Base-by-base conservation (phyloP, 1,140 invertebrate genomes). In the Geopemphigus sp. region DNA sequence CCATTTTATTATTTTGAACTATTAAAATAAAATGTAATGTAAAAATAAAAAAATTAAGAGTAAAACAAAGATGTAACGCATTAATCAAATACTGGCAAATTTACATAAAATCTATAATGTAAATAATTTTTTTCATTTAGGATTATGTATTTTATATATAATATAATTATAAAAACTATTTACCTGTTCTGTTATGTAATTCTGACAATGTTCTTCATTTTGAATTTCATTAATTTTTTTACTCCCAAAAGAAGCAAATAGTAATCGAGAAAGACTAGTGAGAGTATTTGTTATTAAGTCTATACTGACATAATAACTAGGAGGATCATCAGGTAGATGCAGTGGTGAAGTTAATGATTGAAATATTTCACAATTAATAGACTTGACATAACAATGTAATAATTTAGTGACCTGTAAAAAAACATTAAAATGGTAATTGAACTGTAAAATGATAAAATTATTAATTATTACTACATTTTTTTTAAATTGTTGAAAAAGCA, bases 381-480 rank as follows among this genome's bases (percentile, higher is more conserved):
- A 90, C 24, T 88, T 84, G 64, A 96, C 83, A 84, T 94, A 96
- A 84, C 95, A 97, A 83, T 92, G 87, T 5, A 96, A 85, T 83
- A 96, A 87, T 83, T 95, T 90, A 84, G 92, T 87, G 6, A 90
- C 85, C 90, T 90, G 81, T 8, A 39, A 39, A 39, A 39, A 39
- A 39, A 39, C 3, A 39, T n/a, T n/a, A n/a, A n/a, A n/a, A n/a
- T n/a, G n/a, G n/a, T n/a, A n/a, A n/a, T n/a, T n/a, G n/a, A n/a
- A n/a, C n/a, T n/a, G n/a, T n/a, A n/a, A n/a, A n/a, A n/a, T n/a
- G n/a, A n/a, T n/a, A n/a, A n/a, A n/a, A n/a, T n/a, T n/a, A n/a
- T n/a, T n/a, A n/a, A n/a, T n/a, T n/a, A n/a, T n/a, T n/a, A n/a
- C n/a, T n/a, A n/a, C n/a, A n/a, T n/a, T n/a, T n/a, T n/a, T n/a